Conservation (phyloP, 2,888 invertebrate genomes). For the Thymelicus lineola region DNA sequence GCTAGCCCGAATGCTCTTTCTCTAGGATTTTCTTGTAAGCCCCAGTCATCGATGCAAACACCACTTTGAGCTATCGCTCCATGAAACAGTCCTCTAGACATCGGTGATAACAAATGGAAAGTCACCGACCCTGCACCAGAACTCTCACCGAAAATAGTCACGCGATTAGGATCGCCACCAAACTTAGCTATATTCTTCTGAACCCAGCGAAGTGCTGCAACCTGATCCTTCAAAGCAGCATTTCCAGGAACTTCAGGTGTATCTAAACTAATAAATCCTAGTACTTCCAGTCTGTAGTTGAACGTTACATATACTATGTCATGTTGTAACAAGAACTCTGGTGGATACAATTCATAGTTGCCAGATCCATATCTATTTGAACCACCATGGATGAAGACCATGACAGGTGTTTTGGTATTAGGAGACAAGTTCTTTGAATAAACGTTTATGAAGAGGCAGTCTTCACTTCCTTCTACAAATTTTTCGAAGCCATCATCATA, state of each 20-base stretch:
- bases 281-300: conserved; percentile 64
- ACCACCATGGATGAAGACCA: conserved; percentile 70
- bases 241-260: conserved; percentile 63
- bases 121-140: conserved; percentile 64
- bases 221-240: conserved; percentile 65
- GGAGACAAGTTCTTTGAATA: conserved; percentile 53
- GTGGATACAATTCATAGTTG: conserved; percentile 55
- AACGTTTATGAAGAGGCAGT: conserved; percentile 63
- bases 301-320: conserved; percentile 67
- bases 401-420: conserved; percentile 57
- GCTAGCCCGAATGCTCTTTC: conserved; percentile 49
- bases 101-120: conserved; percentile 62
- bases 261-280: conserved; percentile 60
- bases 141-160: conserved; percentile 66
- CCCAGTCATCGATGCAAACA: conserved; percentile 51
- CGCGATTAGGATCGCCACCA: conserved; percentile 57
- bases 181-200: conserved; percentile 56
- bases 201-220: conserved; percentile 58
- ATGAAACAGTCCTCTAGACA: conserved; percentile 62
- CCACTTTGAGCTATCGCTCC: conserved; percentile 64
- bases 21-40: conserved; percentile 40
- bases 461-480: conserved; percentile 54
- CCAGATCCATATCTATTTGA: conserved; percentile 60
- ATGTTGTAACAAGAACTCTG: conserved; percentile 62
- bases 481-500: conserved; percentile 47